phyloP scores from a whole-genome alignment of 2,797 vertebrate genomes.

The Enteromius mattozi region DNA sequence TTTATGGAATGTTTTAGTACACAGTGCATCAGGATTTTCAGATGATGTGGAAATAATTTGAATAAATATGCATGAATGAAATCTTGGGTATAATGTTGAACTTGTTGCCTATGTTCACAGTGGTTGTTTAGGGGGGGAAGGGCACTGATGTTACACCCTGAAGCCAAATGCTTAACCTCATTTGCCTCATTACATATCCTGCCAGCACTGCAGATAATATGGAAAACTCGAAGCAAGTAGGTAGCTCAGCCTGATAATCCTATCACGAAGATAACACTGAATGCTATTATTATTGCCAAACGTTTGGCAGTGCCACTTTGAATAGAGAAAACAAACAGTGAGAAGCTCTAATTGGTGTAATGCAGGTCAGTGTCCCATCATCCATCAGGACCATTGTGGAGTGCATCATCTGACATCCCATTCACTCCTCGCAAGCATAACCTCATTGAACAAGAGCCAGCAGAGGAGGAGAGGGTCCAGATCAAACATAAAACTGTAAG shows the following conservation, averaged over 20 bases:
- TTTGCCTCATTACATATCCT: constrained; percentile 55
- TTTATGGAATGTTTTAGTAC: background rate
- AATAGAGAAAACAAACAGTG: constrained; percentile 21
- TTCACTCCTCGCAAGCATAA: background rate
- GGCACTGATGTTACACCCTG: constrained; percentile 21
- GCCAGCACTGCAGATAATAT: constrained; percentile 41
- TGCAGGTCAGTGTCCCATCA: constrained; percentile 12
- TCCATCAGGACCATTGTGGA: constrained; percentile 18
- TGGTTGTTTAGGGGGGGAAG: constrained; percentile 12
- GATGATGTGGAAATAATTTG: background rate
- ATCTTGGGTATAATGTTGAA: constrained; percentile 17
- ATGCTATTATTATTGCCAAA: background rate
- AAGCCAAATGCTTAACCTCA: constrained; percentile 47
- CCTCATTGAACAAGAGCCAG: constrained; percentile 28
- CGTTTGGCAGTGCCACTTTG: background rate
- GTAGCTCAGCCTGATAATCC: constrained; percentile 31
- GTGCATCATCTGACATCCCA: background rate
- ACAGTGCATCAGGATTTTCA: background rate
- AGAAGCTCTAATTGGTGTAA: constrained; percentile 32
- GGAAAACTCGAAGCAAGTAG: constrained; percentile 45
- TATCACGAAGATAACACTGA: background rate
- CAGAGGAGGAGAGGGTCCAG: constrained; percentile 33
- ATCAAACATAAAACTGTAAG: constrained; percentile 37
- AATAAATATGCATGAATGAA: constrained; percentile 11
- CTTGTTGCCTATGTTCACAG: constrained; percentile 42